Conservation (phyloP, 1,140 invertebrate genomes). For the Akabosia matsudoensis region DNA sequence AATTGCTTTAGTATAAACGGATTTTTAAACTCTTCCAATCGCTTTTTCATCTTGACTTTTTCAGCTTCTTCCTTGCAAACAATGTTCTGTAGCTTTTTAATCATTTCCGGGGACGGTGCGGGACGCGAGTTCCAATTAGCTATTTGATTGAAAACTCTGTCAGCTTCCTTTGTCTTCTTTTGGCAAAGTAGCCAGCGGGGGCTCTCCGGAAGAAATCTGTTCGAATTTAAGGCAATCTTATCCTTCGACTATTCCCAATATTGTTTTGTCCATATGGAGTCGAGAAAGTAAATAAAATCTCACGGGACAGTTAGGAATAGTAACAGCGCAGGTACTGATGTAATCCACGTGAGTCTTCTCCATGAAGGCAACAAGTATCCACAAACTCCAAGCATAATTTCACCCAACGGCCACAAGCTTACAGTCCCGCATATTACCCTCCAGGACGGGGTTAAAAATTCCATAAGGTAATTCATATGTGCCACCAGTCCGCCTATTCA, state of each 20-base stretch:
- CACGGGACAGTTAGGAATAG: conserved; percentile 3
- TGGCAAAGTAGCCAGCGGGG: conserved; percentile 31
- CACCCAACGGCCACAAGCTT: conserved; percentile 40
- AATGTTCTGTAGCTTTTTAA: conserved; percentile 29
- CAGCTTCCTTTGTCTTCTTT: conserved; percentile 30
- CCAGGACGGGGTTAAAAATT: conserved; percentile 43
- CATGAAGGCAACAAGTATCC: conserved; percentile 36
- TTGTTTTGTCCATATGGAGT: not conserved
- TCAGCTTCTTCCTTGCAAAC: conserved; percentile 7
- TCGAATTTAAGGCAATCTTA: not conserved
- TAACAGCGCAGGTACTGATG: conserved; percentile 31
- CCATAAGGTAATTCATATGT: conserved; percentile 42
- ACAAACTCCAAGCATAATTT: conserved; percentile 41
- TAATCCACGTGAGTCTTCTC: conserved; percentile 32
- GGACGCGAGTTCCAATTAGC: conserved; percentile 33
- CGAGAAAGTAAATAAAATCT: not conserved
- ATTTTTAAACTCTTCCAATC: conserved; percentile 2
- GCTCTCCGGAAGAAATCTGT: conserved; percentile 26
- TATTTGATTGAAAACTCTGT: conserved; percentile 29
- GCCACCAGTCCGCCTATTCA: conserved; percentile 39
- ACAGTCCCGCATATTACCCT: conserved; percentile 43
- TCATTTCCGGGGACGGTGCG: not conserved
- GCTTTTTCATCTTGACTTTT: not conserved
- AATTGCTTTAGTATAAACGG: not conserved
- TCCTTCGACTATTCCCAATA: not conserved